Percentiles rank a stretch among this genome's conserved stretches.
phyloP scores from a whole-genome alignment of 2,797 vertebrate genomes.

The Agapornis canus region DNA sequence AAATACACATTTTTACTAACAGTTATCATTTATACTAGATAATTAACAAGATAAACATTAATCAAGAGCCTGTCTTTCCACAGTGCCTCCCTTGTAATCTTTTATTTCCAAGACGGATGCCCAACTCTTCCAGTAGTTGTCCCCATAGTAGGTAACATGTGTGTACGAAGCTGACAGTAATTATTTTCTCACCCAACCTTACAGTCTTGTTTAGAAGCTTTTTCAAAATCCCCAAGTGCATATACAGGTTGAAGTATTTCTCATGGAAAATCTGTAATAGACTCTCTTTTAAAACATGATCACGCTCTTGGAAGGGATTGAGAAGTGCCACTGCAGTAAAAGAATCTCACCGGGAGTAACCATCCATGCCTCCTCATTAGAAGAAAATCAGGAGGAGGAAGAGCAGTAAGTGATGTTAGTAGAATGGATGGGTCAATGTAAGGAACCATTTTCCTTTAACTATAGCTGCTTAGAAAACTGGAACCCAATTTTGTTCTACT shows the following conservation, averaged over 20 bases:
- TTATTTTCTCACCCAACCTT: background rate
- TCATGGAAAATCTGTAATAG: background rate
- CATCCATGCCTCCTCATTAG: background rate
- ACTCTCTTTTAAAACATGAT: background rate
- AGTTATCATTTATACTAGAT: background rate
- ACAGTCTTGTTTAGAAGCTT: background rate
- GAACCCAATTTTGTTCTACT: background rate
- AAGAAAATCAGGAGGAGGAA: background rate
- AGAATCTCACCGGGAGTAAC: background rate
- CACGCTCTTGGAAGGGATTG: background rate
- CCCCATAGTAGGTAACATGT: background rate
- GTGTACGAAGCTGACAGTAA: background rate
- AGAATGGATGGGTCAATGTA: background rate
- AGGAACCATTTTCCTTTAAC: background rate
- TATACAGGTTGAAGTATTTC: background rate
- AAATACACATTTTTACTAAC: fast-evolving
- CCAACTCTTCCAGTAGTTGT: background rate
- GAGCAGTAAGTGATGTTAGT: background rate
- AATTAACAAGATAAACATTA: background rate
- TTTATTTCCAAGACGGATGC: background rate
- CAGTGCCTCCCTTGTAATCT: background rate
- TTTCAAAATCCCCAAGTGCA: background rate
- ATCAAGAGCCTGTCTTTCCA: background rate
- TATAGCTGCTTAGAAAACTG: background rate
- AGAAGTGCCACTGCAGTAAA: background rate